Conservation (phyloP, 2,113 vertebrate genomes). For the Peromyscus californicus region DNA sequence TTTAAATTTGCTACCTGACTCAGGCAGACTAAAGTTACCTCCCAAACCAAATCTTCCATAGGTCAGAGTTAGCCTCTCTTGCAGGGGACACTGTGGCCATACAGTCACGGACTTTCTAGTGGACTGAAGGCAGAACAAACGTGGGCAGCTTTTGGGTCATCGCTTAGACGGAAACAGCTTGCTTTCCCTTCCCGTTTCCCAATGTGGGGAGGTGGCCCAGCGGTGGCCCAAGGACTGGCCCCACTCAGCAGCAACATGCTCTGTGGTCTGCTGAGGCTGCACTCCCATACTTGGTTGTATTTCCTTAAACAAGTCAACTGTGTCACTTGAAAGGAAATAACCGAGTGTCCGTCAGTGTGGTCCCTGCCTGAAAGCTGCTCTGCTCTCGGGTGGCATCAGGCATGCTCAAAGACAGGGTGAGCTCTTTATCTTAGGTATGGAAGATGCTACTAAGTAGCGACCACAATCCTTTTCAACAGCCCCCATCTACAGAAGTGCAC, state of each 20-base stretch:
- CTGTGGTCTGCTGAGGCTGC: background rate
- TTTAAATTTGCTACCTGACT: constrained; percentile 23
- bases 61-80: background rate
- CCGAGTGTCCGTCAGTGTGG: background rate
- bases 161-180: background rate
- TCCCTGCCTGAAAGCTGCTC: background rate
- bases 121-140: background rate
- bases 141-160: background rate
- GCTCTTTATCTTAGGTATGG: background rate
- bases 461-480: background rate
- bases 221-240: background rate
- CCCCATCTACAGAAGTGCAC: background rate
- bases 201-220: background rate
- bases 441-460: background rate
- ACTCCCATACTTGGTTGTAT: background rate
- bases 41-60: background rate
- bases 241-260: background rate
- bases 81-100: background rate
- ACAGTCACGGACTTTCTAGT: background rate
- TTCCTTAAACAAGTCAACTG: constrained; percentile 11
- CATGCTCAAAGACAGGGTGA: background rate
- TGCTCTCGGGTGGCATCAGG: background rate
- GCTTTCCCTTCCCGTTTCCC: background rate
- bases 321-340: background rate
- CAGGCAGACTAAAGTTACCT: background rate